Evolutionary conservation across 2,113 vertebrate genomes (phyloP), one percentile per base, ranked within the genome.

Genomic region (Erpornis zantholeuca): DNA sequence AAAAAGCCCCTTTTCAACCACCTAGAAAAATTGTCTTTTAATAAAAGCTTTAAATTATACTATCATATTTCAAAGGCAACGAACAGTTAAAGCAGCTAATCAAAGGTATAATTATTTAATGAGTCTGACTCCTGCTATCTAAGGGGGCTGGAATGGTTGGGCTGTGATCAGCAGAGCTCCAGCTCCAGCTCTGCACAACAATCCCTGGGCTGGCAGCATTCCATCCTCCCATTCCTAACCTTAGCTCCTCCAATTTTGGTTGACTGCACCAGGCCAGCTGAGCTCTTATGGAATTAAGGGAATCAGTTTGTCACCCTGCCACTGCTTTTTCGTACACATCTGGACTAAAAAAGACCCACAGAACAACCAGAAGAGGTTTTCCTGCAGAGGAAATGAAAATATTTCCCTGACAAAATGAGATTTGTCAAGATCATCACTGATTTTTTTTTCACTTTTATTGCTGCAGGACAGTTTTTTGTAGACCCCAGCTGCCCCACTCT

Each of bases 21-120:
- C 82, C 92, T 96, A 94, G 84, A 96, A 97, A 96, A 97, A 97
- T 68, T 76, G 81, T 85, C 95, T 98, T 97, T 97, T 98, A 98
- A 98, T 97, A 97, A 97, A 98, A 98, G 95, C 96, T 96, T 96
- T 68, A 91, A 97, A 97, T 98, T 97, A 96, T 64, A 75, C 96
- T 98, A 98, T 98, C 98, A 68, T 93, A 97, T 98, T 98, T 98
- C 98, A 98, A 98, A 98, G 98, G 96, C 97, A 82, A 94, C 15
- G 94, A 91, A 86, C 90, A 96, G 96, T 93, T 92, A 95, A 96
- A 94, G 97, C 96, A 92, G 94, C 97, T 97, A 97, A 98, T 98
- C 98, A 98, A 97, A 98, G 97, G 97, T 93, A 94, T 98, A 98
- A 98, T 98, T 98, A 98, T 98, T 97, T 98, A 98, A 98, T 97